Evolutionary conservation across 1,140 invertebrate genomes (phyloP).

Genomic region (Lineus longissimus): DNA sequence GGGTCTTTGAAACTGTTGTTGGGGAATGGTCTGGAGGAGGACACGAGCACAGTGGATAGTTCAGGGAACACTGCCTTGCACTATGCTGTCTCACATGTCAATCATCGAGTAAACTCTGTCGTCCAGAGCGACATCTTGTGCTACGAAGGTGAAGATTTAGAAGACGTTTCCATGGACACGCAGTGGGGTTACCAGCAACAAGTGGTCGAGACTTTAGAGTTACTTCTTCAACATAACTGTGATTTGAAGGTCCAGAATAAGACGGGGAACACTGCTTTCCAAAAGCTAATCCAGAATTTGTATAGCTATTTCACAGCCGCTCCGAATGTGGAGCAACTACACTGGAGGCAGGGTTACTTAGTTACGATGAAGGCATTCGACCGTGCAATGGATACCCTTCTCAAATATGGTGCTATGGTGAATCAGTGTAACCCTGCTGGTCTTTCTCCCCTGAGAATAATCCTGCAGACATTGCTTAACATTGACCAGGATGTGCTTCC

Average conservation of each 20-base stretch:
- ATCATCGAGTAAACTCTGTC: constrained; percentile 21
- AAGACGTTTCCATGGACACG: constrained; percentile 23
- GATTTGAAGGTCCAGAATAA: constrained; percentile 35
- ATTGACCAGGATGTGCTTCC: constrained; percentile 27
- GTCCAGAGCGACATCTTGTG: background rate
- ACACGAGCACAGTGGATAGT: constrained; percentile 35
- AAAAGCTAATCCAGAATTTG: background rate
- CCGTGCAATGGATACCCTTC: background rate
- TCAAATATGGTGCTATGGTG: background rate
- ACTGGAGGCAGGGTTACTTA: background rate
- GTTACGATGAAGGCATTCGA: background rate
- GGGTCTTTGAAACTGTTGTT: constrained; percentile 46
- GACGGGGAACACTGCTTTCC: constrained; percentile 21
- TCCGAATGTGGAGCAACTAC: background rate
- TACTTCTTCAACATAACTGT: constrained; percentile 43
- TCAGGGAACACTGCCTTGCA: constrained; percentile 44
- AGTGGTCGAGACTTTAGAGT: constrained; percentile 32
- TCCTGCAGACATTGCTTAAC: constrained; percentile 31
- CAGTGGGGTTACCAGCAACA: constrained; percentile 43
- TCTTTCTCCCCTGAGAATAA: constrained; percentile 12
- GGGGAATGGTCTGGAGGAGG: constrained; percentile 45
- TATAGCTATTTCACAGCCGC: background rate
- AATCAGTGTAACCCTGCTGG: constrained; percentile 5
- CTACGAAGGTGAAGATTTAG: constrained; percentile 30
- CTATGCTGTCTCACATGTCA: constrained; percentile 41